Evolutionary conservation across 2,113 vertebrate genomes (phyloP).

Genomic region (Thomomys bottae): DNA sequence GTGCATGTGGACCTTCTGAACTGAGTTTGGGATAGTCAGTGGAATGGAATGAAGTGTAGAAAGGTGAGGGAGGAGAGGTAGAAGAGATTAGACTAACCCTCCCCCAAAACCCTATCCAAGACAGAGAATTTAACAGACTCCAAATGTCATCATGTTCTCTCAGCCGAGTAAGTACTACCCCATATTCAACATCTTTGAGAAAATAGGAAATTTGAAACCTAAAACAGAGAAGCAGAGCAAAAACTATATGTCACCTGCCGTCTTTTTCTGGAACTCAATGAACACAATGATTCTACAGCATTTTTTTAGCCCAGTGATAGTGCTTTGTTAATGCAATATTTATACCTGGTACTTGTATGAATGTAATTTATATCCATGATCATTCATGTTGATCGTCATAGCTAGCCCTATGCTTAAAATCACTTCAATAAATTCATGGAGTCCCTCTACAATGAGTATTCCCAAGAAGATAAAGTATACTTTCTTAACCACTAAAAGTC

Average conservation of each 20-base stretch:
- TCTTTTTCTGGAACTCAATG: not conserved
- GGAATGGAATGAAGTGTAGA: not conserved
- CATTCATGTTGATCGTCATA: not conserved
- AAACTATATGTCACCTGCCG: not conserved
- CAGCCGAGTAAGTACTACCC: not conserved
- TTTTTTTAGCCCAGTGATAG: not conserved
- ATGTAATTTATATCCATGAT: not conserved
- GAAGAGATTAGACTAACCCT: conserved; percentile 25
- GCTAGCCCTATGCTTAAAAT: conserved; percentile 12
- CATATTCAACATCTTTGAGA: conserved; percentile 29
- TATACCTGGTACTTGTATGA: not conserved
- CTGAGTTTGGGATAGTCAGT: not conserved
- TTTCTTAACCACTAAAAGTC: not conserved
- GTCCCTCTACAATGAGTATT: not conserved
- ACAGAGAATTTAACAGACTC: conserved; percentile 16
- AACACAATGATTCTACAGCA: not conserved
- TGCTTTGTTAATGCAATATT: not conserved
- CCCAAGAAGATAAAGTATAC: not conserved
- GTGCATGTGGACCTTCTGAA: not conserved
- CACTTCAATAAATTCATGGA: conserved; percentile 19
- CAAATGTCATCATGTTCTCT: not conserved
- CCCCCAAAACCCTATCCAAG: conserved; percentile 40
- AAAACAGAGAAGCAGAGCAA: conserved; percentile 18
- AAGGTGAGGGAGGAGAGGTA: not conserved
- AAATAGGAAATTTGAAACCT: conserved; percentile 18